Percentiles rank a stretch among this genome's conserved stretches.
phyloP scores from a whole-genome alignment of 2,888 invertebrate genomes.

The Cinara cedri region DNA sequence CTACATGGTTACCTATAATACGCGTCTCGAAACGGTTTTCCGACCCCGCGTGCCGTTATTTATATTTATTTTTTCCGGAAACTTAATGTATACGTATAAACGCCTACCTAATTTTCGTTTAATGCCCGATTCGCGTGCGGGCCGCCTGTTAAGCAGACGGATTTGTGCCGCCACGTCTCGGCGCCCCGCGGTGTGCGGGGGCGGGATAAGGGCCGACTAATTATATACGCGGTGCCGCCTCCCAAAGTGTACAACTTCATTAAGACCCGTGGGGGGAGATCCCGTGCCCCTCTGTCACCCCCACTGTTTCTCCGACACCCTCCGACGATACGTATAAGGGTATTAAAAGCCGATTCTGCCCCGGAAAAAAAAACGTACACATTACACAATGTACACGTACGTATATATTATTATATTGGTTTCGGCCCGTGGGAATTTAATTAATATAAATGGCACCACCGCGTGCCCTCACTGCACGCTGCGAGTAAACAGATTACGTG shows the following conservation, averaged over 20 bases:
- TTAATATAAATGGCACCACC: slow-evolving; percentile 54
- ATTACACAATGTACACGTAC: background rate
- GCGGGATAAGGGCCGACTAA: slow-evolving; percentile 28
- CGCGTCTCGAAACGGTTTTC: slow-evolving; percentile 43
- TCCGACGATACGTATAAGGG: background rate
- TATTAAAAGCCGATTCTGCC: slow-evolving; percentile 48
- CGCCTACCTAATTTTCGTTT: slow-evolving; percentile 31
- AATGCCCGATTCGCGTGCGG: slow-evolving; percentile 49
- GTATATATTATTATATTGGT: slow-evolving; percentile 27
- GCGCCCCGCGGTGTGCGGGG: background rate
- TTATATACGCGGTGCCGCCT: slow-evolving; percentile 27
- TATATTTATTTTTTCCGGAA: background rate
- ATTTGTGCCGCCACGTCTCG: background rate
- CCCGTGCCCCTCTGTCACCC: too few species aligned
- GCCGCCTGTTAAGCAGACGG: slow-evolving; percentile 47
- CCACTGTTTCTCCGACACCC: too few species aligned
- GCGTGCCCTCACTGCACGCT: too few species aligned
- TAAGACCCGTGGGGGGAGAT: background rate
- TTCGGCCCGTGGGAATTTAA: slow-evolving; percentile 50
- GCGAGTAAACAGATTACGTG: slow-evolving; percentile 53
- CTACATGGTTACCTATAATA: too few species aligned
- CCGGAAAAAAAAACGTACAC: slow-evolving; percentile 3
- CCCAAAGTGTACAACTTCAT: slow-evolving; percentile 47
- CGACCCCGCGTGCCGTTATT: background rate
- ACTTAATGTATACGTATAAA: too few species aligned